Base-by-base conservation (phyloP, 2,888 invertebrate species). In the Sinopyrophorus schimmeli region DNA sequence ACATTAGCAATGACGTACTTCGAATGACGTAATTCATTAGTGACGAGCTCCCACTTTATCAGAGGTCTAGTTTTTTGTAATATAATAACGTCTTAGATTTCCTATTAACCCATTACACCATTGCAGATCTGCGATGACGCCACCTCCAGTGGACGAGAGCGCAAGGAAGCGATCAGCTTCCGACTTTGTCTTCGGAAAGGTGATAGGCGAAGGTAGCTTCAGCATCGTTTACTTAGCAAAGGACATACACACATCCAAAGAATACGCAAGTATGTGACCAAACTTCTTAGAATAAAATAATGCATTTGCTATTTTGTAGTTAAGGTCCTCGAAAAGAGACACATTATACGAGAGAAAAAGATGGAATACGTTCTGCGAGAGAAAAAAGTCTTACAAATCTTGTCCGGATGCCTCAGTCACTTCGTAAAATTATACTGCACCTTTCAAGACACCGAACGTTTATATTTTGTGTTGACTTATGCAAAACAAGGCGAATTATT, bases 181-280 rank as follows among this genome's bases (percentile, higher is more conserved):
- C 68, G 96, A 98, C 76, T 98, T 90, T 73, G 87, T 91, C 66
- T 99, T 99, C 77, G 92, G 94, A 47, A 92, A 92, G 77, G 82
- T 90, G 54, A 88, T 99, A 64, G 98, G 98, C 56, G 97, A 98
- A 74, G 98, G 98, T 57, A 95, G 96, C 71, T 99, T 92, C 74
- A 96, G 96, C 65, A 92, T 90, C 51, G 98, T 97, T 39, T 96
- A 92, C 74, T 80, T 94, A 60, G 94, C 93, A 38, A 92, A 90
- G 73, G 95, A 97, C 74, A 87, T 93, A 53, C 87, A 89, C 70
- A 89, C 87, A 43, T 84, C 83, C 65, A 88, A 86, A 68, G 93
- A 96, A 79, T 93, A 87, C 84, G 97, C 97, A 78, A 95, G 93
- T 93, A 80, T 84, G 90, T 84, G n/a, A 2, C 7, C 9, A 21